Evolutionary conservation across 2,797 vertebrate species (phyloP).

Genomic region (Artibeus lituratus): DNA sequence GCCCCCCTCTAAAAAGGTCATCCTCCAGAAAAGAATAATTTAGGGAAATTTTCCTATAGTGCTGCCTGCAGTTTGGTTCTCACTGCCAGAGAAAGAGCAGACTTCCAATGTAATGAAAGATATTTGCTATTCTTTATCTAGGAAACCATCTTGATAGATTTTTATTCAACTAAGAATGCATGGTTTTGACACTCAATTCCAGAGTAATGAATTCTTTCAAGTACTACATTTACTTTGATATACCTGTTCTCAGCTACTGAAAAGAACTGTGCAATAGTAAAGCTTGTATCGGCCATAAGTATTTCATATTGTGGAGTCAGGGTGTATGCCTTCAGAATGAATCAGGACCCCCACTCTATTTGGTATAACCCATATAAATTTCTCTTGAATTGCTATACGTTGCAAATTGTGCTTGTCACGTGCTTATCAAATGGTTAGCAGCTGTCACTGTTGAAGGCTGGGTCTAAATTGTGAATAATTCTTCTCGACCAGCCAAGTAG

Average conservation of each 20-base stretch:
- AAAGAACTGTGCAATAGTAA: not conserved
- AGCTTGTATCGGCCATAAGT: not conserved
- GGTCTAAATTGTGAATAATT: not conserved
- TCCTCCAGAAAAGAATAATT: slow-evolving; percentile 14
- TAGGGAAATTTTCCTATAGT: not conserved
- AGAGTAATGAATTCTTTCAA: not conserved
- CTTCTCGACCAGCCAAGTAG: not conserved
- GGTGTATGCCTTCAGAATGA: not conserved
- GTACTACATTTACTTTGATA: not conserved
- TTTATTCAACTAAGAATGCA: not conserved
- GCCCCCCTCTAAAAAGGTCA: not conserved
- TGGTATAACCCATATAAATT: not conserved
- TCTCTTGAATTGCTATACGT: not conserved
- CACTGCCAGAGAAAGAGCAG: not conserved
- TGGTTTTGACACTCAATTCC: not conserved
- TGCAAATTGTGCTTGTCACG: not conserved
- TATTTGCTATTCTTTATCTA: not conserved
- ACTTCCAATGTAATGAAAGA: not conserved
- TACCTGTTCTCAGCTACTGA: not conserved
- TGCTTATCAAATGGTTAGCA: not conserved
- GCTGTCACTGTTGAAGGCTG: not conserved
- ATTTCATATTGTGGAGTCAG: not conserved
- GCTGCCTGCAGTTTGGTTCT: not conserved
- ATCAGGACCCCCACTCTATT: not conserved
- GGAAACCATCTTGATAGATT: not conserved